Evolutionary conservation across 2,113 vertebrate genomes (phyloP).

Genomic region (Lepus americanus): DNA sequence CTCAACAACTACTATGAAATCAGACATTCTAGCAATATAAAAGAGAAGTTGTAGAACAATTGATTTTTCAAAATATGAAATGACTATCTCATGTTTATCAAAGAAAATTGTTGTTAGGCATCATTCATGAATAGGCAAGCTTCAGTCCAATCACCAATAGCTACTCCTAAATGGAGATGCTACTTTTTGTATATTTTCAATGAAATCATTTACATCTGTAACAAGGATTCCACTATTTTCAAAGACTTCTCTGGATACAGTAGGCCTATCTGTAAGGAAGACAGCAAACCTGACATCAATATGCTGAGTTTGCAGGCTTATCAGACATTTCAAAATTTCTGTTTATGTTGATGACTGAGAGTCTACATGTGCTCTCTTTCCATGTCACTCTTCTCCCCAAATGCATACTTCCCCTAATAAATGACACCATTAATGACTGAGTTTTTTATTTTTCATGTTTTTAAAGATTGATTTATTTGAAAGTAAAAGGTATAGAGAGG

Average conservation of each 20-base stretch:
- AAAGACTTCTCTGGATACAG: constrained; percentile 76
- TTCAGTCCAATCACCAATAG: constrained; percentile 81
- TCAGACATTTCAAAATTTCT: constrained; percentile 89
- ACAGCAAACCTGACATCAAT: constrained; percentile 89
- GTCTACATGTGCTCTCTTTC: constrained; percentile 79
- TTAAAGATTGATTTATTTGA: too few species aligned
- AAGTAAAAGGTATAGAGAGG: too few species aligned
- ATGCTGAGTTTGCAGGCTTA: constrained; percentile 91
- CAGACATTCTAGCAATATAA: not conserved
- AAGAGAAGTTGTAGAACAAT: not conserved
- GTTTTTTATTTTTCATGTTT: too few species aligned
- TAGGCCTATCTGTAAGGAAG: constrained; percentile 88
- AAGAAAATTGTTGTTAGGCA: constrained; percentile 1
- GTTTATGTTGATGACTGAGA: constrained; percentile 75
- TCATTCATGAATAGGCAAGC: not conserved
- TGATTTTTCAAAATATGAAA: constrained; percentile 20
- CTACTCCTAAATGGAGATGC: constrained; percentile 81
- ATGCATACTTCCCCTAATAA: too few species aligned
- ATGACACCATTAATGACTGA: too few species aligned
- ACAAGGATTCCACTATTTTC: constrained; percentile 88
- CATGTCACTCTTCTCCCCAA: too few species aligned
- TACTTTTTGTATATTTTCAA: constrained; percentile 75
- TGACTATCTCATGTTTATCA: too few species aligned
- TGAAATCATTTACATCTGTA: constrained; percentile 84
- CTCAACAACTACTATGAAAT: not conserved